These are phyloP conservation scores for Alcedo quadribrachys DNA, from an alignment of 2,797 vertebrate species.

Conservation along the genomic window DNA sequence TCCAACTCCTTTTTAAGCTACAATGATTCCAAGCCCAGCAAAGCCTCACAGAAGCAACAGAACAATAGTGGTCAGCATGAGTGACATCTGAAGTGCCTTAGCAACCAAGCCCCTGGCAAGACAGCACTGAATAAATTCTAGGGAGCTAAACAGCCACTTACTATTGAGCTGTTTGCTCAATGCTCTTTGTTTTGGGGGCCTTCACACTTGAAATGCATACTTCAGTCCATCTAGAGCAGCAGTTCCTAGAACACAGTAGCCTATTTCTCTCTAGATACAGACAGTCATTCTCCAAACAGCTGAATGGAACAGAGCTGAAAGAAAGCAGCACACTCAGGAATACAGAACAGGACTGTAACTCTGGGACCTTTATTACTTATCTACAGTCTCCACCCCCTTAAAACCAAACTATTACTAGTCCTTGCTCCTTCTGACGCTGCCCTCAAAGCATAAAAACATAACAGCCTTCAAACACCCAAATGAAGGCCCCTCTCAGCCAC, in stretches of 20 bases:
- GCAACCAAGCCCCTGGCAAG: neutral
- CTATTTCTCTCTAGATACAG: slow-evolving; percentile 31
- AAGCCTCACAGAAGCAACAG: neutral
- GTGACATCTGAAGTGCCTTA: neutral
- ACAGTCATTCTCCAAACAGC: neutral
- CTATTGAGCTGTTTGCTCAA: neutral
- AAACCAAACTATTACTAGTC: neutral
- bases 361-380: neutral
- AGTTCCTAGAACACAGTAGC: slow-evolving; percentile 37
- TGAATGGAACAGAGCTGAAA: neutral
- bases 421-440: neutral
- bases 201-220: neutral
- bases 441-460: neutral
- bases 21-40: neutral
- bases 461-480: neutral
- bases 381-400: neutral
- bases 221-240: slow-evolving; percentile 15
- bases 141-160: neutral
- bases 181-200: slow-evolving; percentile 36
- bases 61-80: neutral
- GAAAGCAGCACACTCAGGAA: neutral
- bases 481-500: neutral
- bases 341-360: neutral
- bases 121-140: neutral
- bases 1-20: neutral